Evolutionary conservation across 2,113 vertebrate genomes (phyloP).

Genomic region (Crotalus horridus): DNA sequence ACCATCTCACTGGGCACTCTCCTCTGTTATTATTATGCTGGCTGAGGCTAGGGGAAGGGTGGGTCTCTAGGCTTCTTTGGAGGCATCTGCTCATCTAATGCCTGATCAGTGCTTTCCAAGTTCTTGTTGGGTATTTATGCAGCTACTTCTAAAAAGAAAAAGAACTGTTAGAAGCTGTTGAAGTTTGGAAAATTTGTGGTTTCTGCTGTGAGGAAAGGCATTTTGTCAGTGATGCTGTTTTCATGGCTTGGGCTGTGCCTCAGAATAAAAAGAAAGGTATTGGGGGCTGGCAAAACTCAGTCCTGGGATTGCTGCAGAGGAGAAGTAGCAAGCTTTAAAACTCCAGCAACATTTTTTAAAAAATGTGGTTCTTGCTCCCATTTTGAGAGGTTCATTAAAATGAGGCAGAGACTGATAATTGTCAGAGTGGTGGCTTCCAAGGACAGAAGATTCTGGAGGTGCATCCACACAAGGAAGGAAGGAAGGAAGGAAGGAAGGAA

Average conservation of each 20-base stretch:
- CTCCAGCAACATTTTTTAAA: neutral
- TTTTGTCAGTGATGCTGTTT: neutral
- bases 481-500: too few relatives aligned
- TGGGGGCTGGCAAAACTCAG: neutral
- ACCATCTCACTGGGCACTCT: neutral
- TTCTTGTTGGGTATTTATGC: neutral
- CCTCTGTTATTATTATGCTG: neutral
- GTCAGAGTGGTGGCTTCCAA: neutral
- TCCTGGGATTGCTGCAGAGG: neutral
- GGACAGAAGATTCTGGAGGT: neutral
- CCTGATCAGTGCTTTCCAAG: neutral
- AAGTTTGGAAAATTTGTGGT: neutral
- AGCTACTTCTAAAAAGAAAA: neutral
- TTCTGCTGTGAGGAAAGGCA: neutral
- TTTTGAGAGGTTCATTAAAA: neutral
- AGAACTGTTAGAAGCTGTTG: neutral
- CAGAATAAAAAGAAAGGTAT: neutral
- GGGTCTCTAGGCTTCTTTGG: neutral
- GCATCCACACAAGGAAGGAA: neutral
- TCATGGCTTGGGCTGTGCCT: neutral
- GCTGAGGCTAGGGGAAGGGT: neutral
- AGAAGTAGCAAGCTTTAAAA: neutral
- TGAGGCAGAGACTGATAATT: neutral
- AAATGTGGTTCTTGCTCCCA: neutral
- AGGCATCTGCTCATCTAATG: neutral